Evolutionary conservation across 1,140 invertebrate genomes (phyloP), one percentile per base, ranked within the genome.

Genomic region (Bombus breviceps): DNA sequence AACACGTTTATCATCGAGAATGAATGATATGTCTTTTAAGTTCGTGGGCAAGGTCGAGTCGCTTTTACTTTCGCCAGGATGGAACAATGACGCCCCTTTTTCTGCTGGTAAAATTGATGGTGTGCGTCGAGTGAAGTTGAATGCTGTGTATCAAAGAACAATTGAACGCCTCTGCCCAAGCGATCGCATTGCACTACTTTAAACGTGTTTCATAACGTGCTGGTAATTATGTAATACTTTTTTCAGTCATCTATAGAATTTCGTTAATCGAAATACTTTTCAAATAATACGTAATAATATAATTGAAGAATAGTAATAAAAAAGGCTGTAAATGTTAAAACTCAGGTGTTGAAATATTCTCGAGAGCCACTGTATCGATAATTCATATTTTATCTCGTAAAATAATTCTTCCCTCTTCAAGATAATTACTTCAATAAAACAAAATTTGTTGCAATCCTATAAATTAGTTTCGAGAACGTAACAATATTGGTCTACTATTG

Each of bases 1-100:
- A 53, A 53, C 47, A 22, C 47, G 47, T 73, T 41, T n/a, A 22
- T n/a, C 71, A 73, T 43, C 13, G 2, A 43, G n/a, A 6, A 53
- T 34, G 43, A 53, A 74, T 53, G 47, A 57, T 53, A 15, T 37
- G 22, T 34, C 32, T 53, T 32, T 75, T 53, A 53, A 69, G 57
- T 12, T 57, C 32, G 32, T 57, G 32, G 10, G 22, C 47, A 53
- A 53, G 32, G 47, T 53, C 32, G 32, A 25, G 43, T 10, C 47
- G 57, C 47, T 75, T 75, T 75, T 75, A 75, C 47, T 75, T 75
- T 75, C 32, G 57, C 47, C 43, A 6, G 25, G 43, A 75, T 75
- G 43, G 32, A 75, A 75, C 47, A 75, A 75, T 75, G 22, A 34
- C 34, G n/a, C 1, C 2, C 10, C 22, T 73, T 73, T 43, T 43